Percentiles rank a stretch among this genome's conserved stretches.
Evolutionary conservation across 2,888 invertebrate genomes (phyloP).

Genomic region (Macrostomum cliftonense): DNA sequence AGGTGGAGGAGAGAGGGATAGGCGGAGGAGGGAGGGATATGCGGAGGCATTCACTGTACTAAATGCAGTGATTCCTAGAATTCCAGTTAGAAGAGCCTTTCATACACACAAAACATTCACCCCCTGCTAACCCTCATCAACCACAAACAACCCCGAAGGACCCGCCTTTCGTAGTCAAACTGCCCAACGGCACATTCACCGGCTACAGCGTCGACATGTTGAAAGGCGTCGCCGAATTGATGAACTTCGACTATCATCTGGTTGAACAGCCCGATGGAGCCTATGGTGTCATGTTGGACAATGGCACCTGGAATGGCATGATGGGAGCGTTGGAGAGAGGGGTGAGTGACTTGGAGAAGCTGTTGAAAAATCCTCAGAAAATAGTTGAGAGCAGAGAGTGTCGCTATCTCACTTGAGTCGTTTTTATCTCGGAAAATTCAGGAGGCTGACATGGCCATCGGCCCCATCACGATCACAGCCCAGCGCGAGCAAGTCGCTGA

Average conservation of each 20-base stretch:
- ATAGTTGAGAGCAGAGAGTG: too few species aligned
- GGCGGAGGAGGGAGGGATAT: too few species aligned
- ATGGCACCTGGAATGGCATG: slow-evolving; percentile 62
- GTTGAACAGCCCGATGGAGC: slow-evolving; percentile 47
- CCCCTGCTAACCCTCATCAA: too few species aligned
- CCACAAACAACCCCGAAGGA: slow-evolving; percentile 12
- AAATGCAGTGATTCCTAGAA: too few species aligned
- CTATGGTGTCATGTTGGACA: slow-evolving; percentile 49
- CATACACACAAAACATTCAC: too few species aligned
- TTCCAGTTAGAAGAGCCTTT: too few species aligned
- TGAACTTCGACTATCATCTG: slow-evolving; percentile 63
- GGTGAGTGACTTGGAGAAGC: too few species aligned
- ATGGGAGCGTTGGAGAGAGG: slow-evolving; percentile 63
- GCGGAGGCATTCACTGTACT: too few species aligned
- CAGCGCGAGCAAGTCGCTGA: slow-evolving; percentile 73
- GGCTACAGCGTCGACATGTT: slow-evolving; percentile 72
- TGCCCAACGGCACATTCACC: slow-evolving; percentile 15
- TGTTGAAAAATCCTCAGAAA: too few species aligned
- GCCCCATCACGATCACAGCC: slow-evolving; percentile 68
- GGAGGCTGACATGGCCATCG: slow-evolving; percentile 64
- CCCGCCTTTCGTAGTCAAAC: slow-evolving; percentile 17
- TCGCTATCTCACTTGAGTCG: too few species aligned
- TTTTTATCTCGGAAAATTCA: too few species aligned
- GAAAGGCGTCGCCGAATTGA: slow-evolving; percentile 44
- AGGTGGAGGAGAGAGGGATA: too few species aligned